Conservation (phyloP, 23 tunicate species). For the Botrylloides violaceus region DNA sequence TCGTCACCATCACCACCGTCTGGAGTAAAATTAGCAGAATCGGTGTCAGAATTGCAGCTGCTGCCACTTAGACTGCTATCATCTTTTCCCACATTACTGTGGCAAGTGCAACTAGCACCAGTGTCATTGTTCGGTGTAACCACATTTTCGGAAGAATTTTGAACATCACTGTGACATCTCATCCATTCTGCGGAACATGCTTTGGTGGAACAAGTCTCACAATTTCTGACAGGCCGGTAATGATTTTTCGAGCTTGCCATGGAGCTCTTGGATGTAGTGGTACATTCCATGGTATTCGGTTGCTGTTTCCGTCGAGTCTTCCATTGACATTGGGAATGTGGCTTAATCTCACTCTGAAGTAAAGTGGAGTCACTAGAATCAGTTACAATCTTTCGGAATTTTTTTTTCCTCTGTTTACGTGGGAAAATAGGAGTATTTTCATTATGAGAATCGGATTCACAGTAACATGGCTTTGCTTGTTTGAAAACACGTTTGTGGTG, state of each 20-base stretch:
- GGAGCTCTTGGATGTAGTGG: neutral
- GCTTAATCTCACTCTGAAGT: neutral
- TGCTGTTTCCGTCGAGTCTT: neutral
- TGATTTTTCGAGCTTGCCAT: neutral
- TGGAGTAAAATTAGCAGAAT: slow-evolving; percentile 28
- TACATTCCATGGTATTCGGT: neutral
- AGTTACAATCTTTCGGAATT: slow-evolving; percentile 38
- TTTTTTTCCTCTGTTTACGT: slow-evolving; percentile 45
- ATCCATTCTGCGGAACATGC: neutral
- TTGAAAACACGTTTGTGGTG: slow-evolving; percentile 24
- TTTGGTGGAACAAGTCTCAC: neutral
- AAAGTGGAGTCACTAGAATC: slow-evolving; percentile 9
- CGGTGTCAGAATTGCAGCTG: slow-evolving; percentile 24
- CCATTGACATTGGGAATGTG: neutral
- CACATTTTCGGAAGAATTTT: neutral
- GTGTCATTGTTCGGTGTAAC: neutral
- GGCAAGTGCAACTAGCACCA: slow-evolving; percentile 1
- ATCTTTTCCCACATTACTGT: neutral
- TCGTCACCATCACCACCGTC: slow-evolving; percentile 57
- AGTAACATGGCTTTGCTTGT: slow-evolving; percentile 19
- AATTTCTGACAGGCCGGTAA: neutral
- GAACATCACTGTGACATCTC: neutral
- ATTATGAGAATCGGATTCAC: slow-evolving; percentile 57
- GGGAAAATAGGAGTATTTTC: slow-evolving; percentile 47
- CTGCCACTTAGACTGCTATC: slow-evolving; percentile 24